Evolutionary conservation across 1,140 invertebrate species (phyloP), one percentile per base, ranked within the genome.

Genomic region (Drosophila baimaii): DNA sequence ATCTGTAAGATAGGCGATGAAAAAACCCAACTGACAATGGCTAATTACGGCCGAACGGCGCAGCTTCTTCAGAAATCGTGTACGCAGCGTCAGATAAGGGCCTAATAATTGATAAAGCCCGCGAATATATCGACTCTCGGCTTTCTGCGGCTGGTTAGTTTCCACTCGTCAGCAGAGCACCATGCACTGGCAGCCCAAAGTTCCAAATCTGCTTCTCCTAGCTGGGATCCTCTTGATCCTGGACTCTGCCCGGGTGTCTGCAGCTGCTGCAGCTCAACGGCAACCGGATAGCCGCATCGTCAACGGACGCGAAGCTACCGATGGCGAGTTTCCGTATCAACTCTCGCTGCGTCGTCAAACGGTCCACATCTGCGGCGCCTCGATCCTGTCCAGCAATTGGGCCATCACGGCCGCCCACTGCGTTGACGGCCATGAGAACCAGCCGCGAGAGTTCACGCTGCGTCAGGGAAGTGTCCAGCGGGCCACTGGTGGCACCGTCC

Each of bases 331-430:
- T 21, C 85, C 85, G 0, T 83, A 81, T 41, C 82, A 90, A 15
- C 43, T 91, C 13, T 92, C 91, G 0, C 54, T 92, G 13, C 82
- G 91, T 1, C 80, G 84, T 3, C 77, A 79, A 23, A 75, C 82
- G 2, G 62, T 88, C 0, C 91, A 92, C 41, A 85, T 91, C n/a
- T 92, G 92, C 47, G 91, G 92, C 1, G 92, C 91, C 17, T 78
- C 92, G 6, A 77, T 92, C 17, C 52, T 92, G n/a, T 77, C 79
- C 55, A 68, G 70, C 3, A 73, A 70, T 9, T 92, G 91, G 90
- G 89, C 91, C 7, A 85, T 92, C n/a, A 92, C 91, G 4, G 92
- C 92, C 9, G 90, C 92, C 8, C 92, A 92, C 31, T 92, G 92
- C 56, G 47, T 92, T 9, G 79, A 90, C 43, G 79, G 74, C 1